Evolutionary conservation across 2,888 invertebrate species (phyloP), one percentile per base, ranked within the genome.

Genomic region (Entomobrya proxima): DNA sequence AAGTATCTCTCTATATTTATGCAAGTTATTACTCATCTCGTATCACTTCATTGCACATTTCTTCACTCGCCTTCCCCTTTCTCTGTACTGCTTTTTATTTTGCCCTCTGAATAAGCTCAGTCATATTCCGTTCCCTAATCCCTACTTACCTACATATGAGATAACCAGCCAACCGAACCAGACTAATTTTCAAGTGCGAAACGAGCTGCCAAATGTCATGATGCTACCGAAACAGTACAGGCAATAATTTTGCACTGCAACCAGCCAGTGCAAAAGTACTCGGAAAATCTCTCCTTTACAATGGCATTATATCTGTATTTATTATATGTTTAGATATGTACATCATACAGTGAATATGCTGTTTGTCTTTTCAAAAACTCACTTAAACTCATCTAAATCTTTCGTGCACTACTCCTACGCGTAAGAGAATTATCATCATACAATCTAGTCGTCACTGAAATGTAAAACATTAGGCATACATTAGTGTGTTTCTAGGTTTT

Each of bases 131-230:
- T 18, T 50, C 50, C 50, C 18, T 1, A n/a, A n/a, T n/a, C 18
- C 50, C 50, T 50, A 18, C 3, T 24, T 30, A 13, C 58, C 27
- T 24, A n/a, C 37, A 35, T 35, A 21, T 18, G 18, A 35, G 35
- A 52, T 37, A 64, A 18, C 18, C 35, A 64, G 32, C 15, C n/a
- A 30, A n/a, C n/a, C n/a, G 32, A 61, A 27, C 30, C 37, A 64
- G 37, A 64, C 32, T 64, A 35, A 32, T 64, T n/a, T 61, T 64
- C 64, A 64, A 64, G 64, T 15, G 35, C 64, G 21, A 6, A 32
- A 64, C 35, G n/a, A 64, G 64, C 64, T 64, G 64, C 64, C 64
- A 64, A 64, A 64, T 64, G 64, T 64, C 64, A 64, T 64, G 18
- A 37, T 37, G 35, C n/a, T 64, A n/a, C 32, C 32, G 35, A 9